These are phyloP conservation scores for Oscheius sp. DNA, from an alignment of 2,888 invertebrate species.

Conservation along the genomic window DNA sequence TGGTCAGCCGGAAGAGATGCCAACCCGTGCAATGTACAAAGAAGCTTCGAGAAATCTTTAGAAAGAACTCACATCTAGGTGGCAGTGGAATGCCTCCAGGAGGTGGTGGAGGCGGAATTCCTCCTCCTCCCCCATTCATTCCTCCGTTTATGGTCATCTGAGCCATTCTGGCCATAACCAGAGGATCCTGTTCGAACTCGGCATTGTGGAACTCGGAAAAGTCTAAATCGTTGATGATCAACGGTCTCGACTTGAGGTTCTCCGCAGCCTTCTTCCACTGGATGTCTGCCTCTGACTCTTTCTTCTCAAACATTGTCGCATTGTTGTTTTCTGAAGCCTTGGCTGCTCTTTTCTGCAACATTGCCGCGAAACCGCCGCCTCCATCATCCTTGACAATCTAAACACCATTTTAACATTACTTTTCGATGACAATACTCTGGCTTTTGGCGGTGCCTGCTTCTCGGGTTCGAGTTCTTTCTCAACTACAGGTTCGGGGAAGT, in stretches of 20 bases:
- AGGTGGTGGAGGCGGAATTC: constrained; percentile 61
- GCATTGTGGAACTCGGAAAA: constrained; percentile 91
- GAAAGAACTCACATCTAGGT: constrained; percentile 53
- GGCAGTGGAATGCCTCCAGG: constrained; percentile 58
- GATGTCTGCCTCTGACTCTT: constrained; percentile 79
- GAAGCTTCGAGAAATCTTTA: background rate
- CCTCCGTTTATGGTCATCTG: constrained; percentile 42
- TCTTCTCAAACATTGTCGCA: constrained; percentile 48
- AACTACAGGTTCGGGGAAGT: constrained; percentile 57
- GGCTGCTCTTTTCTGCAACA: constrained; percentile 68
- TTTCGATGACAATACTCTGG: constrained; percentile 44
- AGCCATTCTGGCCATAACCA: constrained; percentile 52
- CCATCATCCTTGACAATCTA: constrained; percentile 55
- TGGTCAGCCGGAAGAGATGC: background rate
- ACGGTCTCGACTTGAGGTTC: constrained; percentile 76
- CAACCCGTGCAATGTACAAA: background rate
- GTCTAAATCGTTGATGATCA: constrained; percentile 90
- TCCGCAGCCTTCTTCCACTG: constrained; percentile 87
- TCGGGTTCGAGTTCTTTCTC: constrained; percentile 42
- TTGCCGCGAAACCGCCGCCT: constrained; percentile 67
- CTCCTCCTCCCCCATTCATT: constrained; percentile 39
- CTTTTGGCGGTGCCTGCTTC: constrained; percentile 45
- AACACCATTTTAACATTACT: background rate
- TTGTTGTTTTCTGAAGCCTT: constrained; percentile 59
- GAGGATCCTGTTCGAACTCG: constrained; percentile 81